These are phyloP conservation scores for Drosophila pseudoobscura DNA, from an alignment of 1,140 invertebrate species.

Conservation along the genomic window DNA sequence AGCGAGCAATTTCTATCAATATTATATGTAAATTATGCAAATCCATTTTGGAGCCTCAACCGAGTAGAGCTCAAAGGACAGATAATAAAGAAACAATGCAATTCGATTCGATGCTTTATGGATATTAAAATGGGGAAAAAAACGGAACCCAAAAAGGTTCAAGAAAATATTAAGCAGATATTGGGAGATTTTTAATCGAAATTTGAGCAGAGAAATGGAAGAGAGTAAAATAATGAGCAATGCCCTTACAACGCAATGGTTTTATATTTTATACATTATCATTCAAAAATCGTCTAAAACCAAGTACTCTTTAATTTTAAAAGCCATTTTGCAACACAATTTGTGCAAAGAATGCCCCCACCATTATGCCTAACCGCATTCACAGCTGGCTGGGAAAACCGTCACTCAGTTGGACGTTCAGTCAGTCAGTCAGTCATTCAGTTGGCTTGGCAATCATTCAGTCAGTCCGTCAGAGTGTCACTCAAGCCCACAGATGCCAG, in stretches of 20 bases:
- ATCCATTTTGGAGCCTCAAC: conserved; percentile 31
- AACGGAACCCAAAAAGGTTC: too few species aligned
- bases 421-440: conserved; percentile 31
- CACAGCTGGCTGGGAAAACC: conserved; percentile 1
- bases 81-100: conserved; percentile 28
- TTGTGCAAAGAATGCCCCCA: background rate
- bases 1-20: conserved; percentile 45
- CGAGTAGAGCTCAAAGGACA: background rate
- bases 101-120: conserved; percentile 1
- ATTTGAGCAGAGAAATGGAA: too few species aligned
- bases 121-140: background rate
- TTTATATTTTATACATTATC: too few species aligned
- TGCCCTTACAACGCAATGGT: too few species aligned
- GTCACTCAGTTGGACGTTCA: conserved; percentile 40
- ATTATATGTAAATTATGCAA: conserved; percentile 69
- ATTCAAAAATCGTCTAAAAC: too few species aligned
- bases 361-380: background rate
- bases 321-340: background rate
- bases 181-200: too few species aligned
- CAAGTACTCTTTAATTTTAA: too few species aligned
- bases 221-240: too few species aligned
- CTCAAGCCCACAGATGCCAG: conserved; percentile 32
- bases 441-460: conserved; percentile 39
- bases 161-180: too few species aligned
- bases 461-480: conserved; percentile 52